Percentiles rank a stretch among this genome's conserved stretches.
phyloP scores from a whole-genome alignment of 2,888 invertebrate genomes.

The Ditylenchus weischeri region DNA sequence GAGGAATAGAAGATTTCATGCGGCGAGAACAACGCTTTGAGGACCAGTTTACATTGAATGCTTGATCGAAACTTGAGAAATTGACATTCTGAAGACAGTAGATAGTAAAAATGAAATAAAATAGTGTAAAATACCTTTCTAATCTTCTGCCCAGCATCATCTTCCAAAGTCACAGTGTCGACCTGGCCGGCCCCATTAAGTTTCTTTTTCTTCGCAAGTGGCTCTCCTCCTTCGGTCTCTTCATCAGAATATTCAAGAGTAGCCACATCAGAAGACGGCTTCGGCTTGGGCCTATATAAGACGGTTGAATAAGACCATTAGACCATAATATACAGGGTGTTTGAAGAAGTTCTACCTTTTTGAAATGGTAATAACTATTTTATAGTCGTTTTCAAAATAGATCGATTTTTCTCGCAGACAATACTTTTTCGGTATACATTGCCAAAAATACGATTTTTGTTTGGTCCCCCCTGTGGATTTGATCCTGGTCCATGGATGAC shows the following conservation, averaged over 20 bases:
- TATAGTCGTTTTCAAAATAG: too few species aligned
- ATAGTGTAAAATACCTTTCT: constrained; percentile 19
- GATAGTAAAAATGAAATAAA: constrained; percentile 11
- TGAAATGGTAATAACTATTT: too few species aligned
- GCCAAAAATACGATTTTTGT: too few species aligned
- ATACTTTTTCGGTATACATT: too few species aligned
- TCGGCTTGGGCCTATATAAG: constrained; percentile 40
- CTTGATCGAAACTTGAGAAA: constrained; percentile 36
- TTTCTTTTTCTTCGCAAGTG: constrained; percentile 20
- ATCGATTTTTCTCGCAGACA: too few species aligned
- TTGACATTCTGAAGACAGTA: constrained; percentile 25
- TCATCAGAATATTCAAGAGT: constrained; percentile 26
- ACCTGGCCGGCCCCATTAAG: constrained; percentile 18
- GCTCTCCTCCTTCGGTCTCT: constrained; percentile 18
- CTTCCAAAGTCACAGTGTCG: constrained; percentile 28
- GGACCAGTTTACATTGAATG: constrained; percentile 42
- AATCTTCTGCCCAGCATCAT: constrained; percentile 37
- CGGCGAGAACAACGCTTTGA: constrained; percentile 32
- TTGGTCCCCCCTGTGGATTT: too few species aligned
- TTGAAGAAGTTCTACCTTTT: too few species aligned
- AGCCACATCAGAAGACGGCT: constrained; percentile 13
- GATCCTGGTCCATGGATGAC: too few species aligned
- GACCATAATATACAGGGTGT: too few species aligned
- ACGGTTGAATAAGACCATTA: too few species aligned
- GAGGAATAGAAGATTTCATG: constrained; percentile 24